Evolutionary conservation across 23 tunicate genomes (phyloP), one percentile per base, ranked within the genome.

Genomic region (Styela plicata): DNA sequence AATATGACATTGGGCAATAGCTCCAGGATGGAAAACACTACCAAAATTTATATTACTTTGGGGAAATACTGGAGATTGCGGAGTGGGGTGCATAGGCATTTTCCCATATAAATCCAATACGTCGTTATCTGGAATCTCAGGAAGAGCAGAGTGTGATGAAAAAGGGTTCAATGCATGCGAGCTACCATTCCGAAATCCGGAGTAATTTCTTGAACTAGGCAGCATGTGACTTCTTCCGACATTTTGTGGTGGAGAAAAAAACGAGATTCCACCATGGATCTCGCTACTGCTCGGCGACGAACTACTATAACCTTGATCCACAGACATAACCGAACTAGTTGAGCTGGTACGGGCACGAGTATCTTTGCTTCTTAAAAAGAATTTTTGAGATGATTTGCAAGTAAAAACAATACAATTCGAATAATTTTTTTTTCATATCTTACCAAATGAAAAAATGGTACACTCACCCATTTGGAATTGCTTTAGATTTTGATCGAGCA

Each of bases 241-340:
- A 35, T 80, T 70, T 20, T 62, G 34, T 33, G 91, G 97, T 32
- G 91, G 97, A 7, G 97, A 91, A 66, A 87, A 91, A 22, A 91
- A 64, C 2, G 77, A 64, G 3, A 88, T 24, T 0, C 52, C 52
- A 83, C 89, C 70, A 76, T 85, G 5, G 82, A 63, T 21, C 0
- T 80, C 74, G 33, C 73, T 64, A 34, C 22, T 80, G n/a, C 84
- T 70, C 22, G 97, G 97, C 3, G 97, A 91, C 16, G 88, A 83
- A 83, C 97, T 91, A 83, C 81, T 83, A 80, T 91, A 91, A 25
- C 97, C 97, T 73, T 91, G 97, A 63, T 91, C 97, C 33, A 91
- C 78, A 0, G 97, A 91, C 25, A 86, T 69, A 16, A 33, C 73
- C 13, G 97, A 91, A 34, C 89, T 83, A 26, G 91, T 84, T 21